Percentiles rank a stretch among this genome's conserved stretches.
phyloP scores from a whole-genome alignment of 1,140 invertebrate genomes.

The Pomacea maculata region DNA sequence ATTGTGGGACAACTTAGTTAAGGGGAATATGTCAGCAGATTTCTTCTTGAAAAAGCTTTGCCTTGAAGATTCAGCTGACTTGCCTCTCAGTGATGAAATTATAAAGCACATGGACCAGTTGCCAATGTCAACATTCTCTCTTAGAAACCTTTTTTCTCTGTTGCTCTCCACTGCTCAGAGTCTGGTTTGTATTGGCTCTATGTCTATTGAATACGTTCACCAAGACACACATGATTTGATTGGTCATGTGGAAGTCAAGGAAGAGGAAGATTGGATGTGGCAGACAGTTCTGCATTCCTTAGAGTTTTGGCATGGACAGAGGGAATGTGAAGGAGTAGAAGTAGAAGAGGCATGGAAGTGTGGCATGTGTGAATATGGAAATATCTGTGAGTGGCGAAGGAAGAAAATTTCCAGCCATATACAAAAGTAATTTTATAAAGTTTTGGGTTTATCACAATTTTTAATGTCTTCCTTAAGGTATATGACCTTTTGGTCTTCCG shows the following conservation, averaged over 20 bases:
- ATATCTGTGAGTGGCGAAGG: constrained; percentile 53
- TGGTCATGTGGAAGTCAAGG: constrained; percentile 29
- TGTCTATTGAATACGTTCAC: constrained; percentile 50
- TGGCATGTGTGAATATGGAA: constrained; percentile 51
- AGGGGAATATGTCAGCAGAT: constrained; percentile 44
- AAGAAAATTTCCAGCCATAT: constrained; percentile 24
- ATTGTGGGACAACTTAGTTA: constrained; percentile 55
- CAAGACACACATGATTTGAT: constrained; percentile 46
- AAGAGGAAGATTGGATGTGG: constrained; percentile 40
- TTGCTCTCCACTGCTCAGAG: constrained; percentile 39
- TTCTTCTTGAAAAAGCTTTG: constrained; percentile 31
- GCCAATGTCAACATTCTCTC: constrained; percentile 22
- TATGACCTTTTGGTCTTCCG: too few relatives aligned
- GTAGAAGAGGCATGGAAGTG: constrained; percentile 61
- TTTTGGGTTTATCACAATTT: too few relatives aligned
- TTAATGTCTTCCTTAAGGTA: too few relatives aligned
- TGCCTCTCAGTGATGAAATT: constrained; percentile 42
- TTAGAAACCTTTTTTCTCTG: constrained; percentile 42
- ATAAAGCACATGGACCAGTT: constrained; percentile 27
- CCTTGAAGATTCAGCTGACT: constrained; percentile 38
- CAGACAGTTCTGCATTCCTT: constrained; percentile 36
- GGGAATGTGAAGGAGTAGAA: constrained; percentile 48
- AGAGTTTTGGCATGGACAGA: constrained; percentile 51
- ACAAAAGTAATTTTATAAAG: too few relatives aligned
- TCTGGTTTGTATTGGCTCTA: constrained; percentile 47